Percentiles rank a stretch among this genome's conserved stretches.
Evolutionary conservation across 2,113 vertebrate species (phyloP).

Genomic region (Phainopepla nitens): DNA sequence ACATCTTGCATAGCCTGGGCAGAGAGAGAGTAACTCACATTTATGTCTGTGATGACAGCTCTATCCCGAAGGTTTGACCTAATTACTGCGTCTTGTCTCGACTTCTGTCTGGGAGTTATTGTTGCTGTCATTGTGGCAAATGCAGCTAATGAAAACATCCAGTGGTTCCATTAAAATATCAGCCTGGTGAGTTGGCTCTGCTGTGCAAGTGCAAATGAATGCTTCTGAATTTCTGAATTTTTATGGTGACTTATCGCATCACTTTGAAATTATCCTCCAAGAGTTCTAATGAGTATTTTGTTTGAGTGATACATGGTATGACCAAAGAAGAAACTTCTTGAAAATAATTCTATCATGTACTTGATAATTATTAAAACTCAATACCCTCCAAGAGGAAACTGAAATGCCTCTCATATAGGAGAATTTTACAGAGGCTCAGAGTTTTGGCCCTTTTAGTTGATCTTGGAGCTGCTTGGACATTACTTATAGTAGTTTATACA

Average conservation of each 20-base stretch:
- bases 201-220: not conserved
- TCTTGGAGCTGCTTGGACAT: not conserved
- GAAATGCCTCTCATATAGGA: not conserved
- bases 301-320: not conserved
- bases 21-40: not conserved
- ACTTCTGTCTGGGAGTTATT: slow-evolving; percentile 45
- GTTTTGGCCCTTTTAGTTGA: not conserved
- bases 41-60: slow-evolving; percentile 15
- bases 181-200: not conserved
- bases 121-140: slow-evolving; percentile 37
- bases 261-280: not conserved
- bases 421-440: not conserved
- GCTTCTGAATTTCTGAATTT: not conserved
- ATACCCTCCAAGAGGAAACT: not conserved
- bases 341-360: not conserved
- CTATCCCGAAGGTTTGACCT: slow-evolving; percentile 31
- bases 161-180: not conserved
- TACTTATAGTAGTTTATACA: not conserved
- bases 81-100: slow-evolving; percentile 28
- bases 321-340: not conserved
- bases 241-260: not conserved
- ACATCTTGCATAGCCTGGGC: not conserved
- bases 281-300: not conserved
- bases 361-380: not conserved
- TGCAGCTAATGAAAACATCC: slow-evolving; percentile 25